Evolutionary conservation across 1,140 invertebrate genomes (phyloP).

Genomic region (Drosophila repletoides): DNA sequence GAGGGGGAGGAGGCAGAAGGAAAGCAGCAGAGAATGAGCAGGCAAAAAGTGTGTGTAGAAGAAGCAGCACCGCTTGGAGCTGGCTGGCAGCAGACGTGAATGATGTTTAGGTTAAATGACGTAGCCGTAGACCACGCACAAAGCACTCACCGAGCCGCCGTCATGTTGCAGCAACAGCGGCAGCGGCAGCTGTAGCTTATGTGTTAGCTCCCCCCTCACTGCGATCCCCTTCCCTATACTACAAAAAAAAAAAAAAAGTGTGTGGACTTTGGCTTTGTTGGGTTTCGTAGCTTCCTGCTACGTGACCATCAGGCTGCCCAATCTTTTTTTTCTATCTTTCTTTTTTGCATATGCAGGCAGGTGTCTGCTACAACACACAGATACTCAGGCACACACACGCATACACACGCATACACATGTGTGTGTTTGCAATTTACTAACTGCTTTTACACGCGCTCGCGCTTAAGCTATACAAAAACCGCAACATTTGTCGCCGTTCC

Average conservation of each 20-base stretch:
- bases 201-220: neutral
- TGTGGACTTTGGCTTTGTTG: conserved; percentile 41
- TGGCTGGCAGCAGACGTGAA: conserved; percentile 33
- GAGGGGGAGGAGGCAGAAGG: neutral
- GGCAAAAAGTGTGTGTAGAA: neutral
- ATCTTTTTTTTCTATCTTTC: conserved; percentile 4
- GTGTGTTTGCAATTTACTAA: conserved; percentile 67
- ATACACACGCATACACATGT: conserved; percentile 1
- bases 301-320: conserved; percentile 41
- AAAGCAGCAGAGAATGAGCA: neutral
- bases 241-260: neutral
- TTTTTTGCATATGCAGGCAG: conserved; percentile 33
- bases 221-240: neutral
- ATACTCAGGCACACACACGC: too few species aligned
- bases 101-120: conserved; percentile 53
- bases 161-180: conserved; percentile 22
- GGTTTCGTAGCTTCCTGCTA: conserved; percentile 36
- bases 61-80: conserved; percentile 1
- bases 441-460: conserved; percentile 70
- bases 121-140: conserved; percentile 36
- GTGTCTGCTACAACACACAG: too few species aligned
- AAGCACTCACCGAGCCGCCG: conserved; percentile 7
- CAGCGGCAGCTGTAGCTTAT: conserved; percentile 30
- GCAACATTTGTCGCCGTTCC: conserved; percentile 56
- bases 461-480: conserved; percentile 54